Evolutionary conservation across 2,113 vertebrate species (phyloP), one percentile per base, ranked within the genome.

Genomic region (Oryzias melastigma): DNA sequence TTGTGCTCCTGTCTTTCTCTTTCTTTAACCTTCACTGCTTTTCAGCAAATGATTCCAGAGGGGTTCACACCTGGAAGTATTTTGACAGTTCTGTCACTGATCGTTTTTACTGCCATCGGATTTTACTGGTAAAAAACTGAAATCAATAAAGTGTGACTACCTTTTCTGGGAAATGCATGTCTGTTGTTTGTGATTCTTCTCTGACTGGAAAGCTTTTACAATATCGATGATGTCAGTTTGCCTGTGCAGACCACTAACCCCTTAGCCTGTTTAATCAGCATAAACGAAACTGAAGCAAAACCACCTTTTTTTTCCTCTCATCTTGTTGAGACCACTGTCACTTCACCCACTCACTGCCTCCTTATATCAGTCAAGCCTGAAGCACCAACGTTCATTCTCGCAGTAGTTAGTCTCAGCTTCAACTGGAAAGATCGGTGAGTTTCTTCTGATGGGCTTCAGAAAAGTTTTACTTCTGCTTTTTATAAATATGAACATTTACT

Each of bases 161-260:
- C 52, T 60, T 73, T 81, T 83, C 73, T 67, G 71, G 78, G 75
- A 72, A 83, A 71, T 54, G 46, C 16, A 24, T 52, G 19, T 64
- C 60, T 75, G 62, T 67, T 73, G 65, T 73, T 17, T 53, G 18
- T 47, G 54, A 19, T 70, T 52, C 40, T 0, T 49, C 29, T 13
- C 0, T 80, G 27, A 83, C 80, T 72, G 78, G 71, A 80, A 83
- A 44, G 24, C 52, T 57, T 57, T 77, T 13, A 67, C 25, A 58
- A 43, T 65, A 22, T 52, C 16, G 10, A 35, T 8, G 13, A 7
- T 68, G 16, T 57, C 43, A 64, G 18, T 61, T 50, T 49, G 0
- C 35, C 17, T 45, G n/a, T 22, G 0, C 0, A 20, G 58, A 61
- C 42, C 52, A 56, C 54, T 50, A 29, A 8, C 53, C 64, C 57